Evolutionary conservation across 2,888 invertebrate genomes (phyloP).

Genomic region (Thymelicus sylvestris): DNA sequence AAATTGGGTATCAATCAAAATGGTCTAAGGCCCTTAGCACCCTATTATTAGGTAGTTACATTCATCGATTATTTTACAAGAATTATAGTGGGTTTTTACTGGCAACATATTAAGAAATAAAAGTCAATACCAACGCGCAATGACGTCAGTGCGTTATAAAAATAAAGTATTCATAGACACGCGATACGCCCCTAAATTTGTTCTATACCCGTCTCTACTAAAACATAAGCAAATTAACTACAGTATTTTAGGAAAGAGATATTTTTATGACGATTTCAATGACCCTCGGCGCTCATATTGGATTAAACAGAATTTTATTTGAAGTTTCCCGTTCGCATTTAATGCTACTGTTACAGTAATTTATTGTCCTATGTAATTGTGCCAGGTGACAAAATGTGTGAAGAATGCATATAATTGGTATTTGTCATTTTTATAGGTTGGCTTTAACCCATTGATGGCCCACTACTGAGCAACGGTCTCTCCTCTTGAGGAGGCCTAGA

Average conservation of each 20-base stretch:
- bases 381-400: too few relatives aligned
- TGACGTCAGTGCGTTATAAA: neutral
- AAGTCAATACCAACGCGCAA: neutral
- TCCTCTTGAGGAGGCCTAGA: too few relatives aligned
- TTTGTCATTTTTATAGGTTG: too few relatives aligned
- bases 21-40: too few relatives aligned
- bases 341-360: neutral
- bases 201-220: neutral
- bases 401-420: too few relatives aligned
- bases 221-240: slow-evolving; percentile 4
- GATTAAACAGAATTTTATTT: neutral
- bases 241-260: neutral
- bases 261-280: slow-evolving; percentile 1
- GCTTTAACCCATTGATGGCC: too few relatives aligned
- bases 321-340: neutral
- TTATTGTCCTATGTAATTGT: neutral
- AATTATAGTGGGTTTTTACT: neutral
- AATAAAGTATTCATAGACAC: slow-evolving; percentile 15
- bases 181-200: slow-evolving; percentile 16
- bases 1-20: too few relatives aligned
- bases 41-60: neutral
- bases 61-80: neutral
- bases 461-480: too few relatives aligned
- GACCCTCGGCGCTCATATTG: neutral
- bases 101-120: neutral